Percentiles rank a stretch among this genome's conserved stretches.
These are phyloP conservation scores for Stegodyphus dumicola DNA, from an alignment of 1,140 invertebrate species.

Conservation along the genomic window DNA sequence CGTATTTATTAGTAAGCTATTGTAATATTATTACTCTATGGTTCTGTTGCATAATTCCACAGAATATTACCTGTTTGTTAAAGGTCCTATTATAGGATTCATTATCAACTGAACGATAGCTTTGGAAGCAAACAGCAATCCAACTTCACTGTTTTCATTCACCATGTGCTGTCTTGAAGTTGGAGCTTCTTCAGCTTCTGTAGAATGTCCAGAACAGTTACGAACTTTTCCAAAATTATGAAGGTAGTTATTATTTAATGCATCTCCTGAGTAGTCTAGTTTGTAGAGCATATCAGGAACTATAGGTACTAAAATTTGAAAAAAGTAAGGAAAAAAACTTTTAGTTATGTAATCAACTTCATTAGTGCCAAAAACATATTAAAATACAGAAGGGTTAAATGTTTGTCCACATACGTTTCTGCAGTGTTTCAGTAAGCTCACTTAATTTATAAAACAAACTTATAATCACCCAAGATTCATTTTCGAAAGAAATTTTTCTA, in stretches of 20 bases:
- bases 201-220: conserved; percentile 1
- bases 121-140: conserved; percentile 85
- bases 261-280: conserved; percentile 53
- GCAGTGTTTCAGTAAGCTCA: too few species aligned
- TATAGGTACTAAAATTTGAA: conserved; percentile 77
- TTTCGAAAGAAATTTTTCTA: too few species aligned
- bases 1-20: too few species aligned
- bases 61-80: conserved; percentile 72
- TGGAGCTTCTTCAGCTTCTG: not conserved
- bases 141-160: conserved; percentile 81
- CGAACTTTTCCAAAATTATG: not conserved
- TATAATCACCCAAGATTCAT: too few species aligned
- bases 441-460: too few species aligned
- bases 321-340: too few species aligned
- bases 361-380: too few species aligned
- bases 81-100: conserved; percentile 83
- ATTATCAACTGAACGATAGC: conserved; percentile 85
- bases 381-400: too few species aligned
- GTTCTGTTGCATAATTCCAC: not conserved
- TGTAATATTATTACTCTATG: too few species aligned
- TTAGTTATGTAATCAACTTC: too few species aligned
- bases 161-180: conserved; percentile 51
- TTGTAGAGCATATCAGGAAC: conserved; percentile 82
- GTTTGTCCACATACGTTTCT: too few species aligned
- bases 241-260: not conserved